Conservation (phyloP, 2,888 invertebrate species). For the Neelides folsomi region DNA sequence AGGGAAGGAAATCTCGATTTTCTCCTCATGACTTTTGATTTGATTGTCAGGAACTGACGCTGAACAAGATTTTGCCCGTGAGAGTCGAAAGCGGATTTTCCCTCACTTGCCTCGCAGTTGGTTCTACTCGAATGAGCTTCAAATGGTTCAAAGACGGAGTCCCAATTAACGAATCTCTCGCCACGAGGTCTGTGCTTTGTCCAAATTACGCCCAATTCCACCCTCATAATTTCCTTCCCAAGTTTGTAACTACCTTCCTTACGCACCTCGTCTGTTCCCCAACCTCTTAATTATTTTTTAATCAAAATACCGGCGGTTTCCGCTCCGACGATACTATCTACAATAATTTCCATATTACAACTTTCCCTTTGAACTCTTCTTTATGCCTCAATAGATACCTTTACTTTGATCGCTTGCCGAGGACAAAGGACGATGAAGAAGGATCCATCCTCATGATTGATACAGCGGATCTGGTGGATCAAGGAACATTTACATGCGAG, state of each 20-base stretch:
- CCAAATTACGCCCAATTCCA: too few relatives aligned
- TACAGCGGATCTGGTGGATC: slow-evolving; percentile 54
- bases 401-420: slow-evolving; percentile 5
- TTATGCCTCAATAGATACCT: slow-evolving; percentile 39
- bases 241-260: too few relatives aligned
- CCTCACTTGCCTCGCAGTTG: slow-evolving; percentile 12
- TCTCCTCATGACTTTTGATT: not conserved
- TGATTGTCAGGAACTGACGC: slow-evolving; percentile 3
- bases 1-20: not conserved
- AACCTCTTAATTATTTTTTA: too few relatives aligned
- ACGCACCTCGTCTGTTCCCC: too few relatives aligned
- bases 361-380: slow-evolving; percentile 51
- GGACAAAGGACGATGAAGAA: slow-evolving; percentile 44
- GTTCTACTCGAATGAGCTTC: slow-evolving; percentile 12
- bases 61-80: not conserved
- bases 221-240: too few relatives aligned
- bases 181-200: slow-evolving; percentile 13
- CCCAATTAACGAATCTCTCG: slow-evolving; percentile 18
- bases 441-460: slow-evolving; percentile 60
- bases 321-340: slow-evolving; percentile 36
- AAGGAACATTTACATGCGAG: slow-evolving; percentile 67
- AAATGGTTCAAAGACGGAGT: slow-evolving; percentile 25
- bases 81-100: slow-evolving; percentile 1
- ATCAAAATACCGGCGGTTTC: too few relatives aligned
- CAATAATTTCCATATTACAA: slow-evolving; percentile 35